Evolutionary conservation across 1,140 invertebrate genomes (phyloP), one percentile per base, ranked within the genome.

Genomic region (Leptonema lineaticorne): DNA sequence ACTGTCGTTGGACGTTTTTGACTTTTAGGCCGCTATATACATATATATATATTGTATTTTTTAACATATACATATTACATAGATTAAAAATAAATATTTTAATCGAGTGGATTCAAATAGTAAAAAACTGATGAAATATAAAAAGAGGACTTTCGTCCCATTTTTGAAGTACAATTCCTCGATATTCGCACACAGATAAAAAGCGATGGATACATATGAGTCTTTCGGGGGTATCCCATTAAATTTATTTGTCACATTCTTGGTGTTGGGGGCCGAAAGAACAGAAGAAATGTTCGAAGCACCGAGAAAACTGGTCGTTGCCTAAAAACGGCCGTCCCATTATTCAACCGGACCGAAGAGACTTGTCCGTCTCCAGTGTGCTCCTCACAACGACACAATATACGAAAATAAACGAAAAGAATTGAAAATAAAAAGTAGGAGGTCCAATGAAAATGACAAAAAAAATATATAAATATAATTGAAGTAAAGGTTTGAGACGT

Each of bases 201-300:
- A n/a, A n/a, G n/a, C n/a, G n/a, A n/a, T n/a, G 11, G 30, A 33
- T 6, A 33, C 30, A 33, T 11, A 41, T 41, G 37, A 41, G 16
- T 14, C 37, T 41, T n/a, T 11, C 41, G 59, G 24, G 11, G 33
- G 33, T 41, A 14, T 14, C n/a, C 7, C 45, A 71, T 65, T 71
- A 66, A 68, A 66, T 65, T 66, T 66, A 68, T 66, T 71, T 65
- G 63, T 71, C 66, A 68, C 70, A 71, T 71, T 71, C 66, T 46
- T 45, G 24, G 50, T 41, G 70, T 50, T 57, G 58, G 20, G 33
- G 41, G 60, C 28, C 64, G 53, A 14, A 2, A 24, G 60, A n/a
- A 48, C n/a, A n/a, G n/a, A n/a, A n/a, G n/a, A n/a, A n/a, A n/a
- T n/a, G n/a, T n/a, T n/a, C n/a, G 60, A 63, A 46, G 60, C 45